Evolutionary conservation across 2,888 invertebrate species (phyloP).

Genomic region (Sinodicranocentrus sp.): DNA sequence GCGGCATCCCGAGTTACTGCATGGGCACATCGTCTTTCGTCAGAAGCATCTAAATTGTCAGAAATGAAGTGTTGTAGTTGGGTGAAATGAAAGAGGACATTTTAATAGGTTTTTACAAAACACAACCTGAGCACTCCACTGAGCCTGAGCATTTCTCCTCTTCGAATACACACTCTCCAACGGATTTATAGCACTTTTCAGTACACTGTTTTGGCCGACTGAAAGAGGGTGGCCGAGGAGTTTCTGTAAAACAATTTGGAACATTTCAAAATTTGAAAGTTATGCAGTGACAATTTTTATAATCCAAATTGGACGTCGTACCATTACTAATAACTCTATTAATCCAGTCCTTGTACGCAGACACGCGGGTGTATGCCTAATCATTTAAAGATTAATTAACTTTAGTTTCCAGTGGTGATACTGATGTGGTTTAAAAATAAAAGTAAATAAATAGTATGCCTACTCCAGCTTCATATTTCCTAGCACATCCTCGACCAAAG

Average conservation of each 20-base stretch:
- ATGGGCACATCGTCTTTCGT: constrained; percentile 65
- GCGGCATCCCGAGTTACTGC: not conserved
- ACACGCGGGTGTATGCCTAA: constrained; percentile 62
- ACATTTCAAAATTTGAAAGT: not conserved
- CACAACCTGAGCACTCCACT: constrained; percentile 79
- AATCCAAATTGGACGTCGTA: not conserved
- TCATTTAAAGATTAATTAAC: not conserved
- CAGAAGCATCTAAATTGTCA: constrained; percentile 46
- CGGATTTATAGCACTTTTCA: constrained; percentile 59
- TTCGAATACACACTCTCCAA: constrained; percentile 84
- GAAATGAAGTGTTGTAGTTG: too few species aligned
- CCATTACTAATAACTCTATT: constrained; percentile 17
- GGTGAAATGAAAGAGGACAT: too few species aligned
- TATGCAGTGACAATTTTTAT: not conserved
- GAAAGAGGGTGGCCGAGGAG: too few species aligned
- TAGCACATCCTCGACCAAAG: constrained; percentile 91
- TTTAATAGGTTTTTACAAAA: too few species aligned
- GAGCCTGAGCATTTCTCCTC: constrained; percentile 85
- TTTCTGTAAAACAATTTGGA: not conserved
- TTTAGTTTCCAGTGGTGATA: not conserved
- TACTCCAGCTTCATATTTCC: constrained; percentile 87
- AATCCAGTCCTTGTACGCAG: constrained; percentile 66
- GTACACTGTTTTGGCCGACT: constrained; percentile 38
- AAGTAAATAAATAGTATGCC: not conserved
- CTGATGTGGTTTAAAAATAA: not conserved